Base-by-base conservation (phyloP, 1,140 invertebrate genomes). In the Wiebesia pumilae region DNA sequence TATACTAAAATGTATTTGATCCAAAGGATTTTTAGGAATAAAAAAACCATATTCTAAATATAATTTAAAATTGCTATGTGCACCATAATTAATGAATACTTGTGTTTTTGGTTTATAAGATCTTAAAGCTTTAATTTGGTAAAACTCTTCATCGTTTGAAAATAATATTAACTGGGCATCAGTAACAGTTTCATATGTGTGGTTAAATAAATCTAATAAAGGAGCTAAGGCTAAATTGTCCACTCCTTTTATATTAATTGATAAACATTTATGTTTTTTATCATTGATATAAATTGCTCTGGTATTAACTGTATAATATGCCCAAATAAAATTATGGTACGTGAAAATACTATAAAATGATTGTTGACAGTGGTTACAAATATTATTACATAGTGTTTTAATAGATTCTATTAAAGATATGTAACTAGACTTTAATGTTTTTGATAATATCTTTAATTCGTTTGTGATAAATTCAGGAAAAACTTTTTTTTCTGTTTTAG, bases 201-300 rank as follows among this genome's bases (percentile, higher is more conserved):
- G 97, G 94, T 98, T 98, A 81, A 97, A 95, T 85, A 98, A 94
- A 93, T 98, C 97, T 35, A 98, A 91, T 88, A 96, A 96, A 4
- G 97, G 97, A 71, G 96, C 96, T 30, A 98, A 91, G 14, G 97
- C 97, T 89, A 96, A 92, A 90, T 93, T 94, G 65, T 96, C 94
- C 81, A 94, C 91, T 88, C 95, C 93, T 80, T 90, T 91, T 85
- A 95, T 89, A 47, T 93, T 90, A 81, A 91, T 91, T 58, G 91
- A 24, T 43, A 90, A 89, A 30, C 90, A 89, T 73, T 88, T 89
- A 43, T 92, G 89, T 54, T 90, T 90, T 85, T 91, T 89, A 85
- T 89, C 85, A 89, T 95, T 93, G 89, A 95, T 94, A 89, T 95
- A 95, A 35, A 98, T 95, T 82, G 95, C 96, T 89, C 97, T 94